Evolutionary conservation across 1,140 invertebrate genomes (phyloP).

Genomic region (Anastrepha obliqua): DNA sequence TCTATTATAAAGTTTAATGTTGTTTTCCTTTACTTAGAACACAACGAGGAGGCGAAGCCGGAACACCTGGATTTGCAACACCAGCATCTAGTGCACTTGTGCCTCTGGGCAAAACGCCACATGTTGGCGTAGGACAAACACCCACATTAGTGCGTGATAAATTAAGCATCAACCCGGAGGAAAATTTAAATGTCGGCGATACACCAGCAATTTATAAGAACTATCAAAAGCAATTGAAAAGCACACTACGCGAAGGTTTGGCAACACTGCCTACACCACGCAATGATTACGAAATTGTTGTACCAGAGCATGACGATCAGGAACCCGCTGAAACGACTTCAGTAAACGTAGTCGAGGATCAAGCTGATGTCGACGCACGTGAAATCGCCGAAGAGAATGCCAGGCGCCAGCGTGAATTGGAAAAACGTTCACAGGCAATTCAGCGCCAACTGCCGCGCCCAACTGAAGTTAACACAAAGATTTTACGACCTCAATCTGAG

Average conservation of each 20-base stretch:
- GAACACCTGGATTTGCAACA: slow-evolving; percentile 76
- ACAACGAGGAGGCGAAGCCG: slow-evolving; percentile 67
- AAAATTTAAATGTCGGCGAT: slow-evolving; percentile 81
- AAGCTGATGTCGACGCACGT: slow-evolving; percentile 91
- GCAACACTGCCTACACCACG: slow-evolving; percentile 89
- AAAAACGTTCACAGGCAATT: slow-evolving; percentile 89
- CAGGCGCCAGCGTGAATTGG: slow-evolving; percentile 78
- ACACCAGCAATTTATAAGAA: slow-evolving; percentile 80
- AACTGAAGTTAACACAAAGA: slow-evolving; percentile 87
- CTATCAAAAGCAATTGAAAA: slow-evolving; percentile 82
- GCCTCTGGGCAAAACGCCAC: slow-evolving; percentile 66
- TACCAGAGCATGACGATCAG: slow-evolving; percentile 88
- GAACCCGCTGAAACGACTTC: slow-evolving; percentile 75
- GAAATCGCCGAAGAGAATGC: slow-evolving; percentile 68
- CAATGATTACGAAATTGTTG: slow-evolving; percentile 99
- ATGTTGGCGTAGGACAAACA: slow-evolving; percentile 61
- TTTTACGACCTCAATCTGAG: slow-evolving; percentile 83
- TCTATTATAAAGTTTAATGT: slow-evolving; percentile 5
- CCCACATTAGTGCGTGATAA: slow-evolving; percentile 87
- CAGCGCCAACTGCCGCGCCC: slow-evolving; percentile 93
- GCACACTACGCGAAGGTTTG: slow-evolving; percentile 84
- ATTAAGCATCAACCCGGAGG: slow-evolving; percentile 95
- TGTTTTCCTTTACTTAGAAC: slow-evolving; percentile 60
- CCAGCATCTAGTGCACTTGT: slow-evolving; percentile 74
- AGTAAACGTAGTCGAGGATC: slow-evolving; percentile 83